Evolutionary conservation across 2,797 vertebrate species (phyloP).

Genomic region (Eremophila alpestris): DNA sequence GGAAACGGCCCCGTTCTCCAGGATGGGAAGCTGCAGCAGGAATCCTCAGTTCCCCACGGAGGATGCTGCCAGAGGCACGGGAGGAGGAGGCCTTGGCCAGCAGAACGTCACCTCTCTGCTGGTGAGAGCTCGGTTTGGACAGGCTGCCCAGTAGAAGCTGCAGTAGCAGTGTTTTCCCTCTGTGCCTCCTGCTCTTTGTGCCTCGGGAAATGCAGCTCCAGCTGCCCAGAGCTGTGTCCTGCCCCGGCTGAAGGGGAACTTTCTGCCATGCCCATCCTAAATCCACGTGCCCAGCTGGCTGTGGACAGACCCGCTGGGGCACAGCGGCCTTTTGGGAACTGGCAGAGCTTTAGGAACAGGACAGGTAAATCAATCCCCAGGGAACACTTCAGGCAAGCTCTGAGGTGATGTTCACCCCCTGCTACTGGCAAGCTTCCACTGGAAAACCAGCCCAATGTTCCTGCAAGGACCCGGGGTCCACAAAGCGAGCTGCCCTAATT

Average conservation of each 20-base stretch:
- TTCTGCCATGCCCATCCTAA: neutral
- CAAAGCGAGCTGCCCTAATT: neutral
- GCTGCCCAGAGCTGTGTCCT: neutral
- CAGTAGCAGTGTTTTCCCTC: neutral
- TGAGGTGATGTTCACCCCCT: neutral
- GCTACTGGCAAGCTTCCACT: slow-evolving; percentile 41
- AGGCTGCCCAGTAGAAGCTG: slow-evolving; percentile 35
- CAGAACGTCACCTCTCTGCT: neutral
- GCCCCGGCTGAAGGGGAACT: neutral
- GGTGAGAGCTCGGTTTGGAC: neutral
- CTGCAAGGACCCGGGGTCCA: neutral
- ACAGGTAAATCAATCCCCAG: neutral
- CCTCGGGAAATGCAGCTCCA: accelerated
- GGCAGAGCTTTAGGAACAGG: neutral
- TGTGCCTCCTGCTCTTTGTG: neutral
- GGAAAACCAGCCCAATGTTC: slow-evolving; percentile 11
- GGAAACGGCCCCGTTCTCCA: slow-evolving; percentile 5
- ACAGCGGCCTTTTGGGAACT: neutral
- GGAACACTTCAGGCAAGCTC: neutral
- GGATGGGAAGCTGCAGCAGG: neutral
- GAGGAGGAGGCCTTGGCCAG: slow-evolving; percentile 9
- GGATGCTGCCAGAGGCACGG: neutral
- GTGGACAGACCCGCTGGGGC: neutral
- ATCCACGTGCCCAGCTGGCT: accelerated
- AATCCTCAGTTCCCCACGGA: neutral